Base-by-base conservation (phyloP, 2,797 vertebrate species). In the Bovichtus variegatus region DNA sequence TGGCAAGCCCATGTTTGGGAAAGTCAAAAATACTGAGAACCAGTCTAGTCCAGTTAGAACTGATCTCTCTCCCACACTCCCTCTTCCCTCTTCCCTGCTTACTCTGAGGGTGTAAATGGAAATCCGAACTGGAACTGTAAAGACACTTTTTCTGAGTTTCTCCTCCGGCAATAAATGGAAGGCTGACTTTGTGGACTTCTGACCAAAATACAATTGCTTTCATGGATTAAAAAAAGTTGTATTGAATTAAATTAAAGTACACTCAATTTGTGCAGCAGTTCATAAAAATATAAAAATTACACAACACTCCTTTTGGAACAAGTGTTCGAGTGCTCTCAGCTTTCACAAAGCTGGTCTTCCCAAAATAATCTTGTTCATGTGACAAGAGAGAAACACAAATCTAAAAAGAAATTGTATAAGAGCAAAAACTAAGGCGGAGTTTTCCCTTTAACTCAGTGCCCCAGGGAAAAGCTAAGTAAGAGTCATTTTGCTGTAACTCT, bases 31-130 rank as follows among this genome's bases (percentile, higher is more conserved):
- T 15, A 36, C 54, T 21, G 38, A 16, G 60, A 91, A 87, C 83
- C 82, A 74, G 89, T 91, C 55, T 59, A 57, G 76, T 67, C 89
- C 79, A 81, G 89, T 91, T 77, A 18, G 59, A 87, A 64, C 82
- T 4, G 36, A 73, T 41, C 63, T 65, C 36, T 51, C 73, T 60
- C 46, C 57, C 25, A 61, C 66, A 53, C 61, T n/a, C 53, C 19
- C 27, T n/a, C 57, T 61, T 40, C 51, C 23, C 34, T n/a, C 36
- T 41, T 64, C 9, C 27, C 41, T 57, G 64, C 38, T 72, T 31
- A 43, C 66, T 77, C 29, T 58, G 61, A 19, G 43, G 53, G 61
- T 18, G 43, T 40, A 61, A 78, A 74, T n/a, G 27, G 19, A 49
- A 76, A 73, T 57, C 34, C 78, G 38, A 51, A 51, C 15, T 44